Conservation (phyloP, 2,797 vertebrate species). For the Petrocephalus sullivani region DNA sequence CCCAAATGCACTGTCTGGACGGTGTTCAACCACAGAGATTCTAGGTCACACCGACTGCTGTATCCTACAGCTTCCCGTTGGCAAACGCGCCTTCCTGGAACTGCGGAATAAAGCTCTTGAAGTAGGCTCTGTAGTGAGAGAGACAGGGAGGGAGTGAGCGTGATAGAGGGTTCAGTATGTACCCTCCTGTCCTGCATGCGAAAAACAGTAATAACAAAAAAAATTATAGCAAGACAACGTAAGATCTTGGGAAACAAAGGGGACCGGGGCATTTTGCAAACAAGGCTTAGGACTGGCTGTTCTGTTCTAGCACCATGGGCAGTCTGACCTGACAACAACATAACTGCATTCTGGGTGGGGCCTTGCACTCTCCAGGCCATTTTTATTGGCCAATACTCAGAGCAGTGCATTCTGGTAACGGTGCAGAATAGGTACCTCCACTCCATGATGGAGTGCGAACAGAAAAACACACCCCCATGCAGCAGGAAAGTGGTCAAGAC, state of each 20-base stretch:
- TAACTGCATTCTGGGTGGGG: not conserved
- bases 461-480: not conserved
- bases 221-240: not conserved
- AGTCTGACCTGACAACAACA: not conserved
- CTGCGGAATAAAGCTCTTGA: constrained; percentile 94
- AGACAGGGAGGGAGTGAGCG: constrained; percentile 24
- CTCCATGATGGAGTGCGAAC: not conserved
- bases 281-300: constrained; percentile 1
- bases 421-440: not conserved
- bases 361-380: not conserved
- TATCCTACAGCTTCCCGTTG: constrained; percentile 86
- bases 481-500: not conserved
- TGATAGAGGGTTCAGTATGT: constrained; percentile 9
- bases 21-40: not conserved
- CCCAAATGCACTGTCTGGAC: constrained; percentile 30
- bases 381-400: not conserved
- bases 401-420: not conserved
- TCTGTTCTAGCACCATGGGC: not conserved
- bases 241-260: not conserved
- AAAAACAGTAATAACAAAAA: not conserved
- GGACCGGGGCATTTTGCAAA: not conserved
- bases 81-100: constrained; percentile 97
- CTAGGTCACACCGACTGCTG: constrained; percentile 21
- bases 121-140: constrained; percentile 71
- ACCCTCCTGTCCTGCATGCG: not conserved